Evolutionary conservation across 2,113 vertebrate species (phyloP), one percentile per base, ranked within the genome.

Genomic region (Rhabdornis inornatus): DNA sequence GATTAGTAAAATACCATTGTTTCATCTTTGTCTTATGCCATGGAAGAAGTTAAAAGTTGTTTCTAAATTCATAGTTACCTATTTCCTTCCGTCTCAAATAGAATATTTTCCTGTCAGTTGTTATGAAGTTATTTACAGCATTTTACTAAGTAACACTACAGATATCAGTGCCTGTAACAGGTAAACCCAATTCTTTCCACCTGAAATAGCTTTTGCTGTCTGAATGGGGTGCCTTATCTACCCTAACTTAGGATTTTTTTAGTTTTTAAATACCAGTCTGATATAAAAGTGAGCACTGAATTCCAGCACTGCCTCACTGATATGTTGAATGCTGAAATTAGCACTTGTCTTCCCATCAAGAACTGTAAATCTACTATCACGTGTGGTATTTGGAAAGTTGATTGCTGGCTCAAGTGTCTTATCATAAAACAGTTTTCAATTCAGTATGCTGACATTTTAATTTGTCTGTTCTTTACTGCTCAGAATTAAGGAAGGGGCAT

Each of bases 361-460:
- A 87, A 71, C 20, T 82, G 61, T 83, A 92, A 95, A 92, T 94
- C 55, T 72, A 17, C n/a, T 70, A 4, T 71, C 80, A 82, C 1
- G 0, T 83, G 69, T 79, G 28, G 27, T 90, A 76, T 93, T 83
- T 81, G 72, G 56, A 80, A 85, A 95, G 66, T 39, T 90, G 60
- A 31, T 83, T 91, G 33, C 45, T 95, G 81, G 81, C 89, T 93
- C 63, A 70, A 90, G 47, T 68, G 22, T 69, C 63, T 92, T 87
- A 87, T 88, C 82, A 90, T 94, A 96, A 95, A 95, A 56, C 30
- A 89, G 89, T 92, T 95, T 95, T 94, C 93, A 94, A 76, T 96
- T 94, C 71, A 82, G 40, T 85, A 56, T 60, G 59, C 53, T 88
- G 91, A 89, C 95, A 92, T 72, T 92, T 96, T 95, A 93, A 95